phyloP scores from a whole-genome alignment of 2,888 invertebrate genomes.

The Caenorhabditis sp. region DNA sequence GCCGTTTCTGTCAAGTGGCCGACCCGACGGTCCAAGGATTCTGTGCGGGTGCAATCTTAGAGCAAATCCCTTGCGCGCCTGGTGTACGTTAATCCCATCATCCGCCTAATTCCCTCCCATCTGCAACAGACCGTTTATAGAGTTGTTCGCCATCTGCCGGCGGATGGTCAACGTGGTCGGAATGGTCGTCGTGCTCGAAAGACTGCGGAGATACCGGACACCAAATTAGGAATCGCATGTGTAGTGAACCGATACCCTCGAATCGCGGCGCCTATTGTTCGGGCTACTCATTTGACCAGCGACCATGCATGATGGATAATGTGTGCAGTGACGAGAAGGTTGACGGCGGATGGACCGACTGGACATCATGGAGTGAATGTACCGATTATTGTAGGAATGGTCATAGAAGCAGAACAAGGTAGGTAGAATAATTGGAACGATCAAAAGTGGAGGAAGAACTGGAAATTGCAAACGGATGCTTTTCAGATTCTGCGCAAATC shows the following conservation, averaged over 20 bases:
- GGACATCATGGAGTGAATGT: slow-evolving; percentile 75
- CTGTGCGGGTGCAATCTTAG: slow-evolving; percentile 74
- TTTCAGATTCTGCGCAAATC: slow-evolving; percentile 75
- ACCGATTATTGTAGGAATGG: slow-evolving; percentile 75
- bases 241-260: slow-evolving; percentile 76
- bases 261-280: slow-evolving; percentile 78
- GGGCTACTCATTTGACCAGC: slow-evolving; percentile 78
- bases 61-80: slow-evolving; percentile 72
- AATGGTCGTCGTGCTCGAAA: slow-evolving; percentile 75
- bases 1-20: slow-evolving; percentile 75
- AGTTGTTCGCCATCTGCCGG: slow-evolving; percentile 64
- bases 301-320: slow-evolving; percentile 66
- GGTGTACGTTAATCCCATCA: slow-evolving; percentile 27
- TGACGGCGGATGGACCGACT: slow-evolving; percentile 77
- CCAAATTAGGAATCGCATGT: slow-evolving; percentile 78
- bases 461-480: too few species aligned
- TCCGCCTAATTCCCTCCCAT: neutral
- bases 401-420: slow-evolving; percentile 76
- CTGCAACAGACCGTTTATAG: slow-evolving; percentile 29
- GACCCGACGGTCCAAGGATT: slow-evolving; percentile 77
- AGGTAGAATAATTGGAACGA: neutral
- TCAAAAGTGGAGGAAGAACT: slow-evolving; percentile 10
- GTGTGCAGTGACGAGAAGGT: slow-evolving; percentile 59
- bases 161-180: slow-evolving; percentile 77
- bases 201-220: slow-evolving; percentile 75